phyloP scores from a whole-genome alignment of 1,140 invertebrate genomes.

The Danaus plexippus region DNA sequence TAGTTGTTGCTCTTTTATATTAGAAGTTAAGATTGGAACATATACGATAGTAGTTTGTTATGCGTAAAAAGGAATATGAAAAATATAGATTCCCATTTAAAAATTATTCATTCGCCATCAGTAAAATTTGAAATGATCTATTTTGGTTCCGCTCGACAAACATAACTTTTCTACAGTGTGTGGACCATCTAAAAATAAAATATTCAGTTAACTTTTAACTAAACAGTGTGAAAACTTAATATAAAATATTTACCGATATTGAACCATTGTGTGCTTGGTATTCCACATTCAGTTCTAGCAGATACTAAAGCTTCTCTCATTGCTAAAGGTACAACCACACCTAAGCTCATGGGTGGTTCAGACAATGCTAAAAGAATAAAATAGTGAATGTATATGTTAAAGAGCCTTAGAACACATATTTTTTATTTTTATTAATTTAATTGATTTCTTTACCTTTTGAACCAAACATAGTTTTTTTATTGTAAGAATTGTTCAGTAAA shows the following conservation, averaged over 20 bases:
- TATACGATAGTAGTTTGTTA: no score
- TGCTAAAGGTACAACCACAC: slow-evolving; percentile 77
- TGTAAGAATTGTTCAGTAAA: slow-evolving; percentile 68
- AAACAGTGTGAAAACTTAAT: not conserved
- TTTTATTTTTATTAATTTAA: not conserved
- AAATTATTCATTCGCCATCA: slow-evolving; percentile 6
- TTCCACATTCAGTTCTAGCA: slow-evolving; percentile 73
- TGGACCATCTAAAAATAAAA: slow-evolving; percentile 55
- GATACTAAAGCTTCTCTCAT: slow-evolving; percentile 79
- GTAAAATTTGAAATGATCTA: slow-evolving; percentile 34
- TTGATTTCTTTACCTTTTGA: slow-evolving; percentile 76
- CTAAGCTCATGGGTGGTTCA: slow-evolving; percentile 84
- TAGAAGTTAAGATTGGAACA: no score
- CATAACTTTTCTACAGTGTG: slow-evolving; percentile 62
- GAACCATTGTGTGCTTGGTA: slow-evolving; percentile 45
- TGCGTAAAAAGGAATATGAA: no score
- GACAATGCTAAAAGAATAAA: slow-evolving; percentile 74
- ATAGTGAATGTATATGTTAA: not conserved
- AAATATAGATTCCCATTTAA: no score
- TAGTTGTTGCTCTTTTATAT: no score
- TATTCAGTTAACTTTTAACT: not conserved
- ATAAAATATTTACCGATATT: slow-evolving; percentile 39
- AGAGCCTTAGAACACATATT: no score
- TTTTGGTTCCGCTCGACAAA: slow-evolving; percentile 39
- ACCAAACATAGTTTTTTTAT: slow-evolving; percentile 74